A percentile compares a stretch with the other conserved stretches of the same genome.
These are phyloP conservation scores for Columba guinea DNA, from an alignment of 2,797 vertebrate genomes.

Conservation along the genomic window DNA sequence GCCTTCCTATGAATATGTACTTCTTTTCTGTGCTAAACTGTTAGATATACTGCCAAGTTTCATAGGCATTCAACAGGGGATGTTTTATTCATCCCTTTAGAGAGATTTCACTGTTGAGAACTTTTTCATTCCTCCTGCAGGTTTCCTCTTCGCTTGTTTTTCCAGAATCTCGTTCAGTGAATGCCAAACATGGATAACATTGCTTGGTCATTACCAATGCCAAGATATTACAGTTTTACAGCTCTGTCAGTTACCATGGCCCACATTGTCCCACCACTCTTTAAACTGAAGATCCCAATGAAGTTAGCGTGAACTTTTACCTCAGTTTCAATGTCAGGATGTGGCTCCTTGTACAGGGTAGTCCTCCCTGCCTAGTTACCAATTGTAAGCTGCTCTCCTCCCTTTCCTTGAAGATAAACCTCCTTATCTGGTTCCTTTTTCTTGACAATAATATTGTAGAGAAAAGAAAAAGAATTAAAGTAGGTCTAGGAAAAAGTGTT, in stretches of 20 bases:
- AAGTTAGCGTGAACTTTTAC: constrained; percentile 51
- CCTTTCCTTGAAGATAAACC: constrained; percentile 70
- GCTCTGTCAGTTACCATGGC: not conserved
- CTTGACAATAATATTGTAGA: constrained; percentile 44
- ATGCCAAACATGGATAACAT: not conserved
- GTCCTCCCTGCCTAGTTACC: constrained; percentile 59
- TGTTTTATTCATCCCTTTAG: not conserved
- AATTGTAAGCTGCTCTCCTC: constrained; percentile 63
- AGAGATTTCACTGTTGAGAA: not conserved
- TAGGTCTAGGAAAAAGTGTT: constrained; percentile 34
- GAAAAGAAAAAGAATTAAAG: constrained; percentile 55
- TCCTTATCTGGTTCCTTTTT: constrained; percentile 66
- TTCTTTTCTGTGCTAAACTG: not conserved
- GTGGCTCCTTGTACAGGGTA: constrained; percentile 51
- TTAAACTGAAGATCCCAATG: constrained; percentile 2
- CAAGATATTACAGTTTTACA: not conserved
- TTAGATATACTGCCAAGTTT: not conserved
- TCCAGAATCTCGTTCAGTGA: not conserved
- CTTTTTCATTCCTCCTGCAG: not conserved
- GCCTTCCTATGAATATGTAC: not conserved
- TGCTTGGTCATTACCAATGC: not conserved
- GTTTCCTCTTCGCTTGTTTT: not conserved
- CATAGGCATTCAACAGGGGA: not conserved
- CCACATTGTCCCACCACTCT: not conserved
- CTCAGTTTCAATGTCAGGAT: constrained; percentile 66